A percentile compares a stretch with the other conserved stretches of the same genome.
Conservation (phyloP, 2,797 vertebrate species). For the Lagodon rhomboides region DNA sequence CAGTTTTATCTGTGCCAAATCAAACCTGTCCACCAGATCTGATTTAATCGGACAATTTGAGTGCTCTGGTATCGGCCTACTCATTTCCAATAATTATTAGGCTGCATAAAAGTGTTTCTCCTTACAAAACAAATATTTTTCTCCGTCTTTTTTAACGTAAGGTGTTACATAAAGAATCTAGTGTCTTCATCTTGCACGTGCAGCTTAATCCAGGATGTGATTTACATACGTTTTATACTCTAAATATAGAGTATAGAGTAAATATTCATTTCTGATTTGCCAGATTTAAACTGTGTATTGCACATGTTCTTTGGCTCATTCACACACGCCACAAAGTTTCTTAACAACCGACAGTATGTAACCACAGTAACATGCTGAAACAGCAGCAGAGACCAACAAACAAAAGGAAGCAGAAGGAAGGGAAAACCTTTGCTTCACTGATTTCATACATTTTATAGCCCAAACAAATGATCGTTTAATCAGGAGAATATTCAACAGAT, state of each 20-base stretch:
- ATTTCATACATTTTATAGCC: background rate
- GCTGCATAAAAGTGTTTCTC: background rate
- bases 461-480: too few species aligned
- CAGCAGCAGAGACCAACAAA: constrained; percentile 5
- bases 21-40: background rate
- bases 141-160: background rate
- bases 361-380: constrained; percentile 38
- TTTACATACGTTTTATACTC: background rate
- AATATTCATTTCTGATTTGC: background rate
- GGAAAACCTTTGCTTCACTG: background rate
- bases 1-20: too few species aligned
- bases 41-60: constrained; percentile 5
- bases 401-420: background rate
- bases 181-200: background rate
- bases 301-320: constrained; percentile 8
- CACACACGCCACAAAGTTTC: constrained; percentile 28
- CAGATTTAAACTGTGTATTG: constrained; percentile 6
- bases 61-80: background rate
- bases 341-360: constrained; percentile 19
- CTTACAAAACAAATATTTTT: background rate
- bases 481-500: too few species aligned
- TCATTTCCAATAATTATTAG: background rate
- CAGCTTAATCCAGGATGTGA: background rate
- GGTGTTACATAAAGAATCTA: background rate
- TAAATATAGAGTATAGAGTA: background rate